phyloP scores from a whole-genome alignment of 2,888 invertebrate species.

The Argyresthia albistria region DNA sequence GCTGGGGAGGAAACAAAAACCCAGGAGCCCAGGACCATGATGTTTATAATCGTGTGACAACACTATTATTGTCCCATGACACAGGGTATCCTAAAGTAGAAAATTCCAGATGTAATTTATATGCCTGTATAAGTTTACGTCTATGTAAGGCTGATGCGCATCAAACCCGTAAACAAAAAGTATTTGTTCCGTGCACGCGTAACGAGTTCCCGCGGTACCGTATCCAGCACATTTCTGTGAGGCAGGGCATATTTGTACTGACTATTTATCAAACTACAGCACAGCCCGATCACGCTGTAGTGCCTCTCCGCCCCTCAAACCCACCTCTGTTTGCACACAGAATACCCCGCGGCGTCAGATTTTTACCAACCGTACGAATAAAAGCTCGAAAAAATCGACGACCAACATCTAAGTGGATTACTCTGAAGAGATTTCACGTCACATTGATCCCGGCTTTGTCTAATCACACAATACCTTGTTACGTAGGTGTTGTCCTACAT shows the following conservation, averaged over 20 bases:
- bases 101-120: slow-evolving; percentile 28
- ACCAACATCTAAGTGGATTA: slow-evolving; percentile 71
- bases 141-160: no score
- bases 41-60: no score
- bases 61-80: no score
- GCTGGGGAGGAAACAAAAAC: no score
- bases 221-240: slow-evolving; percentile 33
- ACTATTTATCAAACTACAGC: slow-evolving; percentile 8
- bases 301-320: slow-evolving; percentile 17
- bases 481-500: slow-evolving; percentile 60
- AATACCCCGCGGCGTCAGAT: slow-evolving; percentile 50
- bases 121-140: not conserved
- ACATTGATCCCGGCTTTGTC: slow-evolving; percentile 57
- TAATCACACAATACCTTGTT: slow-evolving; percentile 48
- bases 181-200: no score
- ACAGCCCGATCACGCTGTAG: not conserved
- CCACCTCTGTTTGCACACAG: slow-evolving; percentile 48
- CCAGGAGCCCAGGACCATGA: no score
- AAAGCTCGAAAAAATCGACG: slow-evolving; percentile 41
- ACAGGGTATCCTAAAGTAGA: no score
- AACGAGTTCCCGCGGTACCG: no score
- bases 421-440: slow-evolving; percentile 59
- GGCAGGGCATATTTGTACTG: slow-evolving; percentile 2
- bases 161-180: no score
- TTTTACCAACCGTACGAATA: slow-evolving; percentile 59